These are phyloP conservation scores for Distichodus sexfasciatus DNA, from an alignment of 2,797 vertebrate species.

Conservation along the genomic window DNA sequence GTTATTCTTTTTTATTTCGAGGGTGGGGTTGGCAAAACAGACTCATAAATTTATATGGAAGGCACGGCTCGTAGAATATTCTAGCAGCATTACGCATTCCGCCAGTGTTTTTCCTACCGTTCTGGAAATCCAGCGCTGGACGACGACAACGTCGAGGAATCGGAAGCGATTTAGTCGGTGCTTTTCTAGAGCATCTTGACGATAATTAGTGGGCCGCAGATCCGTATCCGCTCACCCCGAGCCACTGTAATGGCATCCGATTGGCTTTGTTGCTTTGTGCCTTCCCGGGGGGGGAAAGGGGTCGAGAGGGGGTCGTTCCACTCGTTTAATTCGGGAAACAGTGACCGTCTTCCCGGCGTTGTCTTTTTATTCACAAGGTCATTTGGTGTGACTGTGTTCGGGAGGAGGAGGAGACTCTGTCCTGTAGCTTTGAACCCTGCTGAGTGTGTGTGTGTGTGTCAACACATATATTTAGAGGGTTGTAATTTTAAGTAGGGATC, in stretches of 20 bases:
- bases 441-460: slow-evolving; percentile 2
- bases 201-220: slow-evolving; percentile 30
- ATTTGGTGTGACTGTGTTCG: slow-evolving; percentile 10
- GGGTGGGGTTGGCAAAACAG: slow-evolving; percentile 21
- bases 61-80: slow-evolving; percentile 25
- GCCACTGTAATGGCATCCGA: slow-evolving; percentile 35
- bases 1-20: slow-evolving; percentile 20
- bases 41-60: slow-evolving; percentile 45
- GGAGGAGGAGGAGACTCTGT: slow-evolving; percentile 22
- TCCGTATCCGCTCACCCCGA: slow-evolving; percentile 24
- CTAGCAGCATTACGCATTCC: slow-evolving; percentile 19
- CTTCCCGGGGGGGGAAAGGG: not conserved
- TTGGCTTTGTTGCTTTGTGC: not conserved
- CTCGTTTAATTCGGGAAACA: slow-evolving; percentile 43
- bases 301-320: slow-evolving; percentile 37
- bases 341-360: slow-evolving; percentile 25
- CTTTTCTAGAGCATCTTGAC: slow-evolving; percentile 16
- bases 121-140: not conserved
- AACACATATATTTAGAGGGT: too few species aligned
- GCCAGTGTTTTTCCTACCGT: not conserved
- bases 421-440: slow-evolving; percentile 22
- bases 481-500: too few species aligned
- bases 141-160: too few species aligned
- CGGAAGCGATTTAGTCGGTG: too few species aligned
- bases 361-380: slow-evolving; percentile 35